Evolutionary conservation across 2,113 vertebrate species (phyloP).

Genomic region (Isichthys henryi): DNA sequence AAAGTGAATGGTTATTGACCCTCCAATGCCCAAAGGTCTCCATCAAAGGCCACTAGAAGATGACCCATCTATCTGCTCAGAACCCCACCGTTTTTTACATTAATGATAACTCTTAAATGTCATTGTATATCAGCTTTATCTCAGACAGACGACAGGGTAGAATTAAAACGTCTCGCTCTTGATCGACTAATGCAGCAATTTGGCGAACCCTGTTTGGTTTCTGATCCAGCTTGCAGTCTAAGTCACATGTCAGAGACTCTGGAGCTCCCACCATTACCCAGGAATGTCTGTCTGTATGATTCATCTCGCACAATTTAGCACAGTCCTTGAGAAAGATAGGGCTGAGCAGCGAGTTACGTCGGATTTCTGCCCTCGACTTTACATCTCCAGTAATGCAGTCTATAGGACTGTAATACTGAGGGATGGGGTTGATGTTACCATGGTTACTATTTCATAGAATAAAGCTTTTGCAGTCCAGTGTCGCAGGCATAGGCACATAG

Average conservation of each 20-base stretch:
- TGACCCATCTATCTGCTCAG: not conserved
- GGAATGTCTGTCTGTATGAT: not conserved
- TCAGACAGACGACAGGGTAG: constrained; percentile 13
- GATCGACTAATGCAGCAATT: not conserved
- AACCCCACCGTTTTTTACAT: not conserved
- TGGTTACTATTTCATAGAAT: constrained; percentile 17
- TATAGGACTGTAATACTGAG: not conserved
- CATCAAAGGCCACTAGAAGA: not conserved
- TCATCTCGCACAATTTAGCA: not conserved
- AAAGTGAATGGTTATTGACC: not conserved
- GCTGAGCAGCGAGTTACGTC: not conserved
- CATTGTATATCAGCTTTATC: constrained; percentile 17
- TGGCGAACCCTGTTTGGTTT: not conserved
- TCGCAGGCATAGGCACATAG: not conserved
- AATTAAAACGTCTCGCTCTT: constrained; percentile 13
- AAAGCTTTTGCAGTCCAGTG: not conserved
- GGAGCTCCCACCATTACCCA: not conserved
- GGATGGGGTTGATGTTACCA: constrained; percentile 7
- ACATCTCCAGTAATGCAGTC: not conserved
- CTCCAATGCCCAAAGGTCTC: not conserved
- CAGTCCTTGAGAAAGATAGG: not conserved
- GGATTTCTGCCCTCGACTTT: not conserved
- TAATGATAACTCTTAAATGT: constrained; percentile 25
- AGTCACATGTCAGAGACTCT: not conserved
- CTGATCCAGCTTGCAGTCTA: not conserved